phyloP scores from a whole-genome alignment of 2,888 invertebrate genomes.

The Drosophila tanythrix region DNA sequence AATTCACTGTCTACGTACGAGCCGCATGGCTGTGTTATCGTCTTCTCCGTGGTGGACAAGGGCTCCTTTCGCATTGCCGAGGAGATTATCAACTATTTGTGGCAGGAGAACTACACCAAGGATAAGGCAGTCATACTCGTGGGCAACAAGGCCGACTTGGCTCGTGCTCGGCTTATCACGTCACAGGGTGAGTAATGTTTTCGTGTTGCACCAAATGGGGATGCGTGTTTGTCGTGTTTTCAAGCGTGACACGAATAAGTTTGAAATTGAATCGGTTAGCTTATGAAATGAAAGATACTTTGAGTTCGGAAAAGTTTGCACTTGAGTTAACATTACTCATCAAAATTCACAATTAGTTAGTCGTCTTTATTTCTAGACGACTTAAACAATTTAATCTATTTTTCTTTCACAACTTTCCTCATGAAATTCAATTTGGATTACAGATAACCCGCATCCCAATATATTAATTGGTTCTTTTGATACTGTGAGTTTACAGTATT shows the following conservation, averaged over 20 bases:
- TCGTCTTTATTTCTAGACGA: neutral
- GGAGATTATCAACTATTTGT: constrained; percentile 94
- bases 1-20: constrained; percentile 95
- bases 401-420: neutral
- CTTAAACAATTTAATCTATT: neutral
- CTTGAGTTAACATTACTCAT: neutral
- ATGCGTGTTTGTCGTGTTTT: constrained; percentile 5
- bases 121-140: constrained; percentile 95
- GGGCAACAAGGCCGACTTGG: constrained; percentile 97
- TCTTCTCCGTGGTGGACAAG: constrained; percentile 95
- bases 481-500: neutral
- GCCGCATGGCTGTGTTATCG: constrained; percentile 96
- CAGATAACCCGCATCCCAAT: neutral
- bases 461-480: neutral
- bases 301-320: neutral
- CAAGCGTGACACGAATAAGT: neutral
- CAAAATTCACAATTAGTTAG: neutral
- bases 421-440: neutral
- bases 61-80: constrained; percentile 93
- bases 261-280: neutral
- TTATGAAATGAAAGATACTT: too few relatives aligned
- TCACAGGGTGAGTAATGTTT: constrained; percentile 89
- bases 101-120: constrained; percentile 92
- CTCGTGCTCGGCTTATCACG: constrained; percentile 92
- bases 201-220: constrained; percentile 5